phyloP scores from a whole-genome alignment of 2,888 invertebrate genomes.

The Rutpela maculata region DNA sequence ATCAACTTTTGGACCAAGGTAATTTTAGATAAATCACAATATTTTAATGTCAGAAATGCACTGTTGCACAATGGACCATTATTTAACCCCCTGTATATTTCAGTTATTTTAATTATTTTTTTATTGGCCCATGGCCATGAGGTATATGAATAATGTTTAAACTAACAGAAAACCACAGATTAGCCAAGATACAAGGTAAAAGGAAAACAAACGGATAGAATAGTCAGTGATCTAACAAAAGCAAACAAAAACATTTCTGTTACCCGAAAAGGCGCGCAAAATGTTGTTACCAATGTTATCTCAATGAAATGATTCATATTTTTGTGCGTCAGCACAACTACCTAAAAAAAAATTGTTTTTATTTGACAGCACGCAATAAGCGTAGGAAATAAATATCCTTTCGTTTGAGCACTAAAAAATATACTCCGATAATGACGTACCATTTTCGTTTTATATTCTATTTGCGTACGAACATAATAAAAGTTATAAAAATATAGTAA shows the following conservation, averaged over 20 bases:
- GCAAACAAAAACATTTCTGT: conserved; percentile 14
- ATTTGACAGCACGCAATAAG: conserved; percentile 15
- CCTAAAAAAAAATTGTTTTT: conserved; percentile 16
- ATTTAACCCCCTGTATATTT: too few species aligned
- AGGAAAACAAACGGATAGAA: too few species aligned
- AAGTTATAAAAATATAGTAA: background rate
- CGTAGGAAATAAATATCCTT: conserved; percentile 31
- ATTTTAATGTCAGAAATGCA: too few species aligned
- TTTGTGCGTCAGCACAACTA: conserved; percentile 19
- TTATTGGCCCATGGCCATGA: too few species aligned
- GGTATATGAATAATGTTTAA: too few species aligned
- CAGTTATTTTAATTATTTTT: too few species aligned
- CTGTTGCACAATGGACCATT: too few species aligned
- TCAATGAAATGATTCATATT: conserved; percentile 26
- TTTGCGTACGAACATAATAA: background rate
- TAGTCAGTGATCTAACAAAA: conserved; percentile 4
- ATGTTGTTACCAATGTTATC: conserved; percentile 8
- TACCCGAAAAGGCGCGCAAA: conserved; percentile 19
- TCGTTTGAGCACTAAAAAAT: background rate
- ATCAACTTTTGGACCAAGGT: too few species aligned
- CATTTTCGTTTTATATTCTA: background rate
- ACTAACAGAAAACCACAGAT: too few species aligned
- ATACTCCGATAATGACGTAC: background rate
- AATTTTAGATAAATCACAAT: too few species aligned
- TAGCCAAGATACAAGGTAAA: too few species aligned